Base-by-base conservation (phyloP, 2,888 invertebrate genomes). In the Scelioninae gen. 1 region DNA sequence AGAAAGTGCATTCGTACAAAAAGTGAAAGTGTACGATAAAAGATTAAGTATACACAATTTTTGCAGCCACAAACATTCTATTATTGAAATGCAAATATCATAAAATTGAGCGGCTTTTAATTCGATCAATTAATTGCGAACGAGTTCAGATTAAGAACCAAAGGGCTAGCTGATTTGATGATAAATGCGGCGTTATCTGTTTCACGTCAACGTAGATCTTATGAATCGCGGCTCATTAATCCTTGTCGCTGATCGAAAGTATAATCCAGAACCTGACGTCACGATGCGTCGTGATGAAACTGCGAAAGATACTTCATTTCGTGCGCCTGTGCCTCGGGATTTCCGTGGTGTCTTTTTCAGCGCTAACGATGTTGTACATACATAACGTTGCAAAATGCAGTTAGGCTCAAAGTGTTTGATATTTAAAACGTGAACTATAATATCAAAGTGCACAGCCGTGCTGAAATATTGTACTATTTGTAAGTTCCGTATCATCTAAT, bases 201-300 rank as follows among this genome's bases (percentile, higher is more conserved):
- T 45, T 45, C 31, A 62, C 31, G 45, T 45, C 16, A 0, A 15
- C 15, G 32, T 29, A 5, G 31, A 16, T 47, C 32, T 76, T 68
- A 55, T 55, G 45, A 47, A 62, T 69, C 53, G 45, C 55, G 13
- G 31, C 3, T 16, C 58, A 72, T 79, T 72, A 72, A 79, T 79
- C 72, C 51, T 79, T 53, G 65, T 65, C 65, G 31, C n/a, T 32
- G 34, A 71, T 71, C 69, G 65, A 71, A 71, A 71, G 78, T 55
- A 49, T 53, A 68, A 68, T 77, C 63, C 69, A 40, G 71, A 71
- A 65, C 13, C 60, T 16, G 60, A 32, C 40, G 47, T 71, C 63
- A n/a, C n/a, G n/a, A n/a, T n/a, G n/a, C n/a, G n/a, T n/a, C n/a
- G 77, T 71, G 77, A 56, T 49, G 69, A 78, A 78, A 78, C 58